These are phyloP conservation scores for Toxotes chatareus DNA, from an alignment of 2,113 vertebrate genomes.

Conservation along the genomic window DNA sequence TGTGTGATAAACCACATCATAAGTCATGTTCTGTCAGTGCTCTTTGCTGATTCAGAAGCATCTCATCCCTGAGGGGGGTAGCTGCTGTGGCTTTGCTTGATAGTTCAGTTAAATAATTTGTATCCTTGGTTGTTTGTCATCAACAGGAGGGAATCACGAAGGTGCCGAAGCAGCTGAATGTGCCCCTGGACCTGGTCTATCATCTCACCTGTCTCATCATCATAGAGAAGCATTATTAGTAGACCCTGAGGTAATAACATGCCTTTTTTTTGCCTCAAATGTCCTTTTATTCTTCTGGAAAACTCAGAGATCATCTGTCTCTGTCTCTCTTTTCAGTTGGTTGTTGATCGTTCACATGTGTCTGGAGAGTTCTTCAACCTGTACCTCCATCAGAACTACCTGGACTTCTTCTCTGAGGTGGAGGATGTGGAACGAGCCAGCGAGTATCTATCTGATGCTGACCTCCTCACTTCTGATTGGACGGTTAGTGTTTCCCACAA, in stretches of 20 bases:
- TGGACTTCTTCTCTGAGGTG: slow-evolving; percentile 92
- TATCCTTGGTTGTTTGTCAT: slow-evolving; percentile 15
- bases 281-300: not conserved
- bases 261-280: not conserved
- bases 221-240: slow-evolving; percentile 73
- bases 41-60: not conserved
- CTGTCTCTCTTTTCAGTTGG: slow-evolving; percentile 74
- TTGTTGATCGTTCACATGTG: slow-evolving; percentile 94
- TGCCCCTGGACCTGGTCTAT: slow-evolving; percentile 51
- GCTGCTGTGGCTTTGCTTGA: not conserved
- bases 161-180: slow-evolving; percentile 32
- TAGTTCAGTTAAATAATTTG: not conserved
- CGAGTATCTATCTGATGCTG: slow-evolving; percentile 94
- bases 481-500: slow-evolving; percentile 84
- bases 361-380: slow-evolving; percentile 92
- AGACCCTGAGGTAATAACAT: slow-evolving; percentile 80
- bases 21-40: too few species aligned
- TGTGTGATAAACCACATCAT: too few species aligned
- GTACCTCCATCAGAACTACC: slow-evolving; percentile 97
- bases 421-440: slow-evolving; percentile 91
- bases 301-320: not conserved
- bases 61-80: not conserved
- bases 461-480: slow-evolving; percentile 91
- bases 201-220: slow-evolving; percentile 79
- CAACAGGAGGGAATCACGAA: slow-evolving; percentile 71